Evolutionary conservation across 1,140 invertebrate genomes (phyloP), one percentile per base, ranked within the genome.

Genomic region (Hylyphantes graminicola): DNA sequence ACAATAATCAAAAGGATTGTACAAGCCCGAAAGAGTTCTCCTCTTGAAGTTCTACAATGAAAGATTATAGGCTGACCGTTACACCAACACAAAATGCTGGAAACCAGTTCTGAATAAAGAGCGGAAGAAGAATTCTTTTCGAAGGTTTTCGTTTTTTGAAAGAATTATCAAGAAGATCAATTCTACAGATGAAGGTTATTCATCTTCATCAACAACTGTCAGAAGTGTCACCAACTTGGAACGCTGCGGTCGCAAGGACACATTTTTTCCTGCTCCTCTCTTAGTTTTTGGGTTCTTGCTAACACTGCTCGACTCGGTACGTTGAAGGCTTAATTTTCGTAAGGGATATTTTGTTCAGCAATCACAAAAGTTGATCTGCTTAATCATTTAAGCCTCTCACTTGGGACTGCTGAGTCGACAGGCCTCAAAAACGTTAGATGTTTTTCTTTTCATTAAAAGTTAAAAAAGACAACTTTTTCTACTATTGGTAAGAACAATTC

Each of bases 201-300:
- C 70, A 83, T 83, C 80, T 74, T 83, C 80, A 83, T 83, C 80
- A 83, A 65, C 80, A 83, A 61, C 72, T 83, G 80, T 83, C 80
- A 83, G 65, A 83, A 83, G 68, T 74, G 80, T 83, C 80, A 83
- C 80, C 80, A 83, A 74, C 80, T 83, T 53, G 54, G 72, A 48
- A 83, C 70, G 57, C 53, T 74, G 59, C 74, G 73, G 67, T 72
- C 80, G 75, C 80, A 83, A 83, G 80, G 80, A 83, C 80, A 83
- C 67, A 74, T 83, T 83, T 83, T 83, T 57, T 59, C 65, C 75
- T 78, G 48, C 11, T 75, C 59, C 63, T 83, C 59, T 50, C 68
- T 19, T 17, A 81, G 79, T 72, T 73, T 61, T 81, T 50, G 35
- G 35, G 55, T 73, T 81, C 50, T 35, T n/a, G 48, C 50, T 73